Conservation (phyloP, 2,888 invertebrate genomes). For the Hydropsyche betteni region DNA sequence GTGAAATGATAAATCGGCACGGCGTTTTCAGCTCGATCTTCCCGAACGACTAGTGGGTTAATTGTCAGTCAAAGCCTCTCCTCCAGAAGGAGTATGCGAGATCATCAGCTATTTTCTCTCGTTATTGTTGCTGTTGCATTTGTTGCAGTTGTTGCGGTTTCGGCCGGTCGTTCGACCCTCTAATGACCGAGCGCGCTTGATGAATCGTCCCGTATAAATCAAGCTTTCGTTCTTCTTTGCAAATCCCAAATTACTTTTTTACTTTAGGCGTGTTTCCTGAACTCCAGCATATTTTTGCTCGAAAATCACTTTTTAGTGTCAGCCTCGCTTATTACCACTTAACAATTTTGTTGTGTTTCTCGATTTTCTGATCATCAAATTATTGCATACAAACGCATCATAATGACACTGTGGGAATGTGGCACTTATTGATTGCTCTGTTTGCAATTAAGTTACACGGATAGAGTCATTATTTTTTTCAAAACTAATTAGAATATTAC, state of each 20-base stretch:
- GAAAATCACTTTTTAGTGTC: slow-evolving; percentile 24
- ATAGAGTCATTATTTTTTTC: no score
- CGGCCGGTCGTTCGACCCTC: slow-evolving; percentile 18
- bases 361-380: no score
- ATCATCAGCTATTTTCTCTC: not conserved
- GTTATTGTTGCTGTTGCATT: slow-evolving; percentile 3
- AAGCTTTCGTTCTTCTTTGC: slow-evolving; percentile 44
- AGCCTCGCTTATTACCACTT: slow-evolving; percentile 2
- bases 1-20: slow-evolving; percentile 46
- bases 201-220: slow-evolving; percentile 49
- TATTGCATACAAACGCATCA: no score
- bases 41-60: slow-evolving; percentile 31
- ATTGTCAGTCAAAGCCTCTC: slow-evolving; percentile 44
- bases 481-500: no score
- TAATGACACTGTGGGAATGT: no score
- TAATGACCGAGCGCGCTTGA: slow-evolving; percentile 45
- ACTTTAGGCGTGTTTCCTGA: slow-evolving; percentile 31
- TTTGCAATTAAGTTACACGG: no score
- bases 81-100: not conserved
- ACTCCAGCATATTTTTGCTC: slow-evolving; percentile 17
- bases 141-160: slow-evolving; percentile 2
- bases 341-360: slow-evolving; percentile 10
- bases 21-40: slow-evolving; percentile 40
- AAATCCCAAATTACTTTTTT: slow-evolving; percentile 33
- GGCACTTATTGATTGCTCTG: no score